phyloP scores from a whole-genome alignment of 1,140 invertebrate genomes.

The Scaptomyza pallida region DNA sequence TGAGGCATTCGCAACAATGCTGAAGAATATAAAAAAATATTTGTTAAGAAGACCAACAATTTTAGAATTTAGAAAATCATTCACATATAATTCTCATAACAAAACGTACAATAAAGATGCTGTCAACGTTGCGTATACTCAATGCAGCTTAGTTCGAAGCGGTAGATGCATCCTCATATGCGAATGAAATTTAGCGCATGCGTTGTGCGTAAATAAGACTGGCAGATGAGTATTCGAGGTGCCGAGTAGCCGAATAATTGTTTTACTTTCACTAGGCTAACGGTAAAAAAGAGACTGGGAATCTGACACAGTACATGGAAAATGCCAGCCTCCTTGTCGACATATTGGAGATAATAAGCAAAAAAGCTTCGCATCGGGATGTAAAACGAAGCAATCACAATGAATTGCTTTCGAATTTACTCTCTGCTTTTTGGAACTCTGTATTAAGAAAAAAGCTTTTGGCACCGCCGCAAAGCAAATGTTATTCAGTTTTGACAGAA shows the following conservation, averaged over 20 bases:
- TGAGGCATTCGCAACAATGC: constrained; percentile 12
- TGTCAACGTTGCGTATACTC: constrained; percentile 7
- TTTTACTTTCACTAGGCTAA: constrained; percentile 48
- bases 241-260: neutral
- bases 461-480: constrained; percentile 47
- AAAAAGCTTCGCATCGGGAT: constrained; percentile 30
- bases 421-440: neutral
- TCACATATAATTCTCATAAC: too few species aligned
- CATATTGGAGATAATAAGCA: neutral
- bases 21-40: too few species aligned
- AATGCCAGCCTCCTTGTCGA: constrained; percentile 15
- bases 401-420: constrained; percentile 1
- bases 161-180: constrained; percentile 4
- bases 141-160: neutral
- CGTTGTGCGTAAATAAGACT: constrained; percentile 2
- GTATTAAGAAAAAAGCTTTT: constrained; percentile 41
- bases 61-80: too few species aligned
- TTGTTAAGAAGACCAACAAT: too few species aligned
- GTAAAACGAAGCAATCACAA: constrained; percentile 1
- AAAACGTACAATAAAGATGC: too few species aligned
- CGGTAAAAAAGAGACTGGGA: constrained; percentile 19
- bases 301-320: constrained; percentile 31
- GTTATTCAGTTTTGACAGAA: constrained; percentile 51
- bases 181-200: constrained; percentile 55
- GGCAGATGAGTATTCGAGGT: neutral